Evolutionary conservation across 2,113 vertebrate genomes (phyloP), one percentile per base, ranked within the genome.

Genomic region (Forbesichthys agassizii): DNA sequence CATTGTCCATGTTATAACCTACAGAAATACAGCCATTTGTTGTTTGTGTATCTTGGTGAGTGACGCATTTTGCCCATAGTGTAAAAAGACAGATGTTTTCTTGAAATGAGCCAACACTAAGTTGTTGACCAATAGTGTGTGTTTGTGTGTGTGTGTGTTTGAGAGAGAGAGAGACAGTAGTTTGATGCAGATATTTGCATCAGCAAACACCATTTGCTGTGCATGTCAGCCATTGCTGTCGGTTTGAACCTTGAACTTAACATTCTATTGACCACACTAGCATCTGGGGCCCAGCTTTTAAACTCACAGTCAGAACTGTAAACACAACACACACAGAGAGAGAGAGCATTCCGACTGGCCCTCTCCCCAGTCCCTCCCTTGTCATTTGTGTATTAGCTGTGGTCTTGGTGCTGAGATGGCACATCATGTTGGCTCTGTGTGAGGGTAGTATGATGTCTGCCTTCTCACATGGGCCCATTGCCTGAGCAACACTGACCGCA

Each of bases 341-440:
- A 86, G 81, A 81, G 81, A 82, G 74, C 85, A 85, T 87, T 90
- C 84, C 85, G 79, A 64, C 73, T 80, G 78, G 76, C 80, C 82
- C 61, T 59, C 75, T 33, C 77, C 84, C 75, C 83, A 84, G 78
- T 75, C 64, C 79, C 81, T 27, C 12, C 87, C 73, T 84, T 88
- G 79, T 89, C 85, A 88, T 90, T 90, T 81, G 82, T 84, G 85
- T 83, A 90, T 90, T 88, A 88, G 88, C 84, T 90, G 88, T 90
- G 86, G 88, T 88, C 84, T 81, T 51, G 14, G 86, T 86, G 86
- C 86, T 89, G 86, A 89, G 85, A 89, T 86, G 83, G 80, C 72
- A 80, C 76, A 87, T 88, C 88, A 89, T 88, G 88, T 85, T 86
- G 84, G 75, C 61, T 80, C 56, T 64, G 62, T 71, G 72, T 59